Evolutionary conservation across 2,888 invertebrate genomes (phyloP).

Genomic region (Limulus polyphemus): DNA sequence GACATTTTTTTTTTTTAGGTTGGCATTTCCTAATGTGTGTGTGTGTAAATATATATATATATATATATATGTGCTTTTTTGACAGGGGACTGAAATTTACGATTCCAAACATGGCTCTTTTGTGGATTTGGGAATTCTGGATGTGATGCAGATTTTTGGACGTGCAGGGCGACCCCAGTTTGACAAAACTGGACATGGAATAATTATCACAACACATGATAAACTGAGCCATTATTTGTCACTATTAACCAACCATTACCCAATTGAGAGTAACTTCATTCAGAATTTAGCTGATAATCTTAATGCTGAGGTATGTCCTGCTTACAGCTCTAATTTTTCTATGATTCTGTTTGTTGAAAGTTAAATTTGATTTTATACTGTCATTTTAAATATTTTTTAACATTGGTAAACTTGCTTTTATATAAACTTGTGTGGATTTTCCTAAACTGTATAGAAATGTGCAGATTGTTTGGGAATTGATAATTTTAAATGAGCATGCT

Average conservation of each 20-base stretch:
- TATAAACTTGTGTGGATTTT: too few species aligned
- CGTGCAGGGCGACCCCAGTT: slow-evolving; percentile 97
- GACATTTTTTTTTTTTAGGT: not conserved
- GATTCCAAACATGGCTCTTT: slow-evolving; percentile 88
- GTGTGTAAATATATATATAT: too few species aligned
- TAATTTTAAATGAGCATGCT: too few species aligned
- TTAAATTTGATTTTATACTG: too few species aligned
- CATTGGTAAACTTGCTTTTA: too few species aligned
- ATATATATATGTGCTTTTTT: slow-evolving; percentile 5
- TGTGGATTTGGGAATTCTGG: slow-evolving; percentile 88
- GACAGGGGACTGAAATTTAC: slow-evolving; percentile 74
- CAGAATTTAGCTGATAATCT: slow-evolving; percentile 85
- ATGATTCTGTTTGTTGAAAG: not conserved
- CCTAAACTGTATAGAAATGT: too few species aligned
- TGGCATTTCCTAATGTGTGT: not conserved
- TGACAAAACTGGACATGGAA: slow-evolving; percentile 84
- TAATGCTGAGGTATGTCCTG: slow-evolving; percentile 72
- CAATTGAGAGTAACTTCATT: slow-evolving; percentile 95
- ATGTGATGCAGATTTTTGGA: slow-evolving; percentile 96
- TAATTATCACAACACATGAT: slow-evolving; percentile 84
- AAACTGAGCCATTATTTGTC: slow-evolving; percentile 88
- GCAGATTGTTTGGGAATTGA: too few species aligned
- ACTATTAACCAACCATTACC: slow-evolving; percentile 86
- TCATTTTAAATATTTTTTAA: too few species aligned
- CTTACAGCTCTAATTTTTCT: not conserved